phyloP scores from a whole-genome alignment of 64 coral and sea anemone species.

The Actinia equina region DNA sequence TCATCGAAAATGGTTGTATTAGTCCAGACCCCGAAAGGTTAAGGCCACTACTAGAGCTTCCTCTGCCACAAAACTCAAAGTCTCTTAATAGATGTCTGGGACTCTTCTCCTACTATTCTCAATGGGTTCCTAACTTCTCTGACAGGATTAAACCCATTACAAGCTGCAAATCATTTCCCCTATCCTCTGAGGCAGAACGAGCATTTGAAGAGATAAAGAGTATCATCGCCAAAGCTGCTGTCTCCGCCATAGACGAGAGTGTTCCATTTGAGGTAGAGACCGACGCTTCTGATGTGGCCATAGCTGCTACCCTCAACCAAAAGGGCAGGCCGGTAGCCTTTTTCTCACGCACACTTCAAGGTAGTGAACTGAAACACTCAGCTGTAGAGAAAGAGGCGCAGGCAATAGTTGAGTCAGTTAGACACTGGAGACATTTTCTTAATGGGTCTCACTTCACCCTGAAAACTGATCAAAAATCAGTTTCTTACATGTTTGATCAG shows the following conservation, averaged over 20 bases:
- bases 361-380: constrained; percentile 42
- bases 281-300: constrained; percentile 43
- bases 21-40: constrained; percentile 53
- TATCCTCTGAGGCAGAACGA: not conserved
- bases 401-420: constrained; percentile 54
- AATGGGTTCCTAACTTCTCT: constrained; percentile 51
- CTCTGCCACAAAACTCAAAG: constrained; percentile 26
- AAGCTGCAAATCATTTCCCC: constrained; percentile 33
- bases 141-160: constrained; percentile 40
- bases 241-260: constrained; percentile 28
- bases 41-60: constrained; percentile 34
- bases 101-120: constrained; percentile 57
- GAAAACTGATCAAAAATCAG: constrained; percentile 40
- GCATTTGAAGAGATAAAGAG: constrained; percentile 40
- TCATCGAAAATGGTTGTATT: constrained; percentile 46
- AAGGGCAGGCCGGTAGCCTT: constrained; percentile 64
- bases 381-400: constrained; percentile 53
- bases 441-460: not conserved
- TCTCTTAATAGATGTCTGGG: constrained; percentile 43
- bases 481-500: constrained; percentile 42
- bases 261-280: constrained; percentile 52
- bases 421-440: constrained; percentile 54
- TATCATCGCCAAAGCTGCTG: constrained; percentile 24
- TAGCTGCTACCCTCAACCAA: constrained; percentile 38
- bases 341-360: constrained; percentile 47